Evolutionary conservation across 2,797 vertebrate species (phyloP), one percentile per base, ranked within the genome.

Genomic region (Anabas testudineus): DNA sequence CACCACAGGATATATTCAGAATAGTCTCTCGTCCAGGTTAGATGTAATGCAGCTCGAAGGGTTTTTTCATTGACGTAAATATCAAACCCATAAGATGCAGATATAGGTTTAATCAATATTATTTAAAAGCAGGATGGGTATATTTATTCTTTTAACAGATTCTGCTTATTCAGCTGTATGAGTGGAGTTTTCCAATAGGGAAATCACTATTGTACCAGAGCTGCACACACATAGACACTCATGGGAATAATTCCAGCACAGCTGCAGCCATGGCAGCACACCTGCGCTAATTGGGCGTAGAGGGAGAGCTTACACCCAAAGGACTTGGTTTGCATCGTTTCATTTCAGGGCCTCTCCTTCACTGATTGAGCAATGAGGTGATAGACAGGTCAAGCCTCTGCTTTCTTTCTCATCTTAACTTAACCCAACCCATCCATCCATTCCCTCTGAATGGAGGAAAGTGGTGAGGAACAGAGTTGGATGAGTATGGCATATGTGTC

Each of bases 241-340:
- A 0, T 41, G 74, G 75, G 80, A 74, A 54, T 56, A 3, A 4
- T 49, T 57, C 60, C 37, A 19, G 47, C 48, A 48, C 69, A 76
- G 77, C 71, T 79, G 69, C 76, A 78, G 36, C 53, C 14, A 10
- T 42, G 70, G 67, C 19, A 53, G 45, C 60, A 54, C 77, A 74
- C 69, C 67, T 81, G 67, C 47, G 65, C 55, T 83, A 82, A 84
- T 83, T 84, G 76, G 74, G 28, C 71, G 59, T 62, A 77, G 34
- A 62, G 71, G 54, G 21, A 74, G 60, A 5, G 2, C 32, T 69
- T 51, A 30, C 64, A 61, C 74, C 78, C 82, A 59, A 45, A 84
- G 82, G 82, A 82, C 34, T 28, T n/a, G 34, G 42, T 55, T 43
- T 37, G 34, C 0, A 21, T 49, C 5, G 8, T 56, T 65, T 9